A percentile compares a stretch with the other conserved stretches of the same genome.
Evolutionary conservation across 2,888 invertebrate genomes (phyloP).

Genomic region (Leuctra nigra): DNA sequence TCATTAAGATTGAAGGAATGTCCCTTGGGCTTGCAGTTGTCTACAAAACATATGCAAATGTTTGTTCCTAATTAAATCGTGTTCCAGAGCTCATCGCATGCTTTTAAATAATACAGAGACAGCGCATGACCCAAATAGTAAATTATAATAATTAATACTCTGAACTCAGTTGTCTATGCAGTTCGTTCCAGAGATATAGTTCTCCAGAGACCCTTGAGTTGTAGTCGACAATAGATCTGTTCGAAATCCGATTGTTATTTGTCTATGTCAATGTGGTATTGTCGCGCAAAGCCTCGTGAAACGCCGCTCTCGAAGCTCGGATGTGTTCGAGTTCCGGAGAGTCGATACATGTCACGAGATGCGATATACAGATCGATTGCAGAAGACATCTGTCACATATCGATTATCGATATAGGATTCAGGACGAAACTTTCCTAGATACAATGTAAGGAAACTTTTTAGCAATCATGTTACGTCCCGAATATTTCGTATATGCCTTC

Average conservation of each 20-base stretch:
- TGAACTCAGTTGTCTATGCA: too few species aligned
- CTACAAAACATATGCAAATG: too few species aligned
- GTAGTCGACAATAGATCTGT: too few species aligned
- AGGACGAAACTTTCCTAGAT: background rate
- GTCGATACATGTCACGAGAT: background rate
- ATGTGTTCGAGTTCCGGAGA: background rate
- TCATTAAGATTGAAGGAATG: too few species aligned
- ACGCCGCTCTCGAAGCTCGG: background rate
- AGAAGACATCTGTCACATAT: background rate
- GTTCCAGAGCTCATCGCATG: too few species aligned
- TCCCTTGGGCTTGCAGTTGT: too few species aligned
- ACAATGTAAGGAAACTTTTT: background rate
- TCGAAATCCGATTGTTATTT: conserved; percentile 9
- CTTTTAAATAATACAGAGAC: too few species aligned
- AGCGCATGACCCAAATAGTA: too few species aligned
- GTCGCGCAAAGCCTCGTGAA: conserved; percentile 5
- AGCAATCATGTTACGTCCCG: background rate
- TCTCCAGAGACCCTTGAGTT: too few species aligned
- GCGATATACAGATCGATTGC: conserved; percentile 1
- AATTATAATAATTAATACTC: too few species aligned
- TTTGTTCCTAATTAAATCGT: too few species aligned
- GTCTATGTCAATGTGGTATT: conserved; percentile 4
- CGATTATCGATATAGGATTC: background rate
- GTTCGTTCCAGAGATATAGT: too few species aligned
- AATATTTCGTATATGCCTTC: background rate